phyloP scores from a whole-genome alignment of 2,888 invertebrate genomes.

The Xylocampa areola region DNA sequence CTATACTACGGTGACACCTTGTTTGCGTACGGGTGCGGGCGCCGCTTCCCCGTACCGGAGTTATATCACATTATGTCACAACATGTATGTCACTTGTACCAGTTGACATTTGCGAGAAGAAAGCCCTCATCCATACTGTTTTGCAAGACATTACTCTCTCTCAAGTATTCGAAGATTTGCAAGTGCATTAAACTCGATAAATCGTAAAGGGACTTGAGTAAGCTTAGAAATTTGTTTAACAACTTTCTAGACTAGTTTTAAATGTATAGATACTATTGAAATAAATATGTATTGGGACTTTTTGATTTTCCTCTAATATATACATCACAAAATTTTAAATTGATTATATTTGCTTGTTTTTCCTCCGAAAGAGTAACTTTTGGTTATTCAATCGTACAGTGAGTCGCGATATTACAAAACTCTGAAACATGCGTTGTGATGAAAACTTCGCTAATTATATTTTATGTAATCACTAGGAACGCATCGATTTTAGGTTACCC shows the following conservation, averaged over 20 bases:
- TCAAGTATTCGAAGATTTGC: slow-evolving; percentile 24
- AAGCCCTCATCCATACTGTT: slow-evolving; percentile 60
- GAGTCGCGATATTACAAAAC: slow-evolving; percentile 57
- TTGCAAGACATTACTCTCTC: slow-evolving; percentile 19
- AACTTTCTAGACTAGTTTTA: slow-evolving; percentile 38
- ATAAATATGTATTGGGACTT: no score
- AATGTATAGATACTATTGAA: no score
- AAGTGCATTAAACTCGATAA: slow-evolving; percentile 18
- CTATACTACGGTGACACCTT: slow-evolving; percentile 47
- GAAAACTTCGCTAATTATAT: slow-evolving; percentile 67
- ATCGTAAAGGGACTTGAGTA: slow-evolving; percentile 8
- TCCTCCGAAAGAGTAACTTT: neutral
- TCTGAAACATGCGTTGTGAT: slow-evolving; percentile 55
- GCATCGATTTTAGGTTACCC: slow-evolving; percentile 56
- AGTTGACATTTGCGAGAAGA: slow-evolving; percentile 80
- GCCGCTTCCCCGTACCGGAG: slow-evolving; percentile 47
- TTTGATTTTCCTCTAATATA: no score
- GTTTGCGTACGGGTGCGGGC: slow-evolving; percentile 42
- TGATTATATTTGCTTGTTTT: no score
- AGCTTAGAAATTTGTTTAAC: slow-evolving; percentile 24
- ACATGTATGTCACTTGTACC: slow-evolving; percentile 66
- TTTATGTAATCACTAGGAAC: slow-evolving; percentile 63
- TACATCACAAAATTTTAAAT: no score
- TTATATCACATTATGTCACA: slow-evolving; percentile 76
- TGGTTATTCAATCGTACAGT: slow-evolving; percentile 48